Evolutionary conservation across 1,140 invertebrate species (phyloP), one percentile per base, ranked within the genome.

Genomic region (Cardiocondyla obscurior): DNA sequence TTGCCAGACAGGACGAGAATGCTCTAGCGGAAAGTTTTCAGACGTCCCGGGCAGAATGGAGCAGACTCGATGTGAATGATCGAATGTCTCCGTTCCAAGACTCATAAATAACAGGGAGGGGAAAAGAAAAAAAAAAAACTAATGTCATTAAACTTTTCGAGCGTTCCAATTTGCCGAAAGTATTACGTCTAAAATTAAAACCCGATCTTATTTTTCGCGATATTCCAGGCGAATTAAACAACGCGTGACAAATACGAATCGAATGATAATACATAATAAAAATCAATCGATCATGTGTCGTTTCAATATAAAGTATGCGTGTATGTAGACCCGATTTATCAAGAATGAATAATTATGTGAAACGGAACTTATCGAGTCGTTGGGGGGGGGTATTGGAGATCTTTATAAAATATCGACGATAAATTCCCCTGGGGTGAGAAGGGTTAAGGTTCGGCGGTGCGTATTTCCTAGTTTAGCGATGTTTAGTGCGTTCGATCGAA

Each of bases 401-500:
- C 25, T 19, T 46, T 16, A 33, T 76, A n/a, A 62, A 49, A 62
- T 64, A 64, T 64, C 51, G n/a, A n/a, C n/a, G n/a, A n/a, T n/a
- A n/a, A n/a, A n/a, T n/a, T 46, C 55, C 55, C 28, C 1, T 12
- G 57, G 36, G 72, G 14, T 7, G 28, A 39, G 53, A 28, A 73
- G 22, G 51, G 46, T 57, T 62, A 22, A 55, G 16, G 62, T 79
- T 46, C 49, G 77, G n/a, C 36, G 58, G 51, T 73, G 64, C 67
- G 19, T 79, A 67, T 79, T 79, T 79, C 53, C 46, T 33, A 46
- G 62, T 25, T 58, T 28, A n/a, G 42, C 57, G 74, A 55, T 67
- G 74, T 69, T 81, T 62, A 33, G 65, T 46, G 51, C 77, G 77
- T 70, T 81, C 77, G 77, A 73, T 81, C 77, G 65, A 81, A 81